Conservation (phyloP, 2,888 invertebrate species). For the Lymantria dispar region DNA sequence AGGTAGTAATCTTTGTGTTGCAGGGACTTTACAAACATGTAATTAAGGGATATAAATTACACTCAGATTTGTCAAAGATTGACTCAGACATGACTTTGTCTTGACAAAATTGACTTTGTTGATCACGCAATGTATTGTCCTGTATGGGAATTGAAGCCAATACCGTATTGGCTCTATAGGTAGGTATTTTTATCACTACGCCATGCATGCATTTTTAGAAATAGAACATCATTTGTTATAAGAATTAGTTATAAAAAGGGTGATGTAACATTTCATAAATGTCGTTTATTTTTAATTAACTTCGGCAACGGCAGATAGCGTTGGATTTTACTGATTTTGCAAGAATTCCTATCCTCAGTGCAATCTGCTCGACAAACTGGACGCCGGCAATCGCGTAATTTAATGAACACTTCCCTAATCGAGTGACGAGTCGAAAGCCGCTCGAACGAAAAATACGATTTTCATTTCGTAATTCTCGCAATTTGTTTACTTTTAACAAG, state of each 20-base stretch:
- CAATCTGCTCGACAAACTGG: constrained; percentile 68
- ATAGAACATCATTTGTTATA: too few relatives aligned
- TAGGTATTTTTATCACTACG: too few relatives aligned
- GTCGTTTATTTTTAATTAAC: constrained; percentile 50
- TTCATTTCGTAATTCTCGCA: constrained; percentile 40
- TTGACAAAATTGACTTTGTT: too few relatives aligned
- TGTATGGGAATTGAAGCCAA: too few relatives aligned
- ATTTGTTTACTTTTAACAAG: constrained; percentile 15
- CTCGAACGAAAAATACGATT: constrained; percentile 55
- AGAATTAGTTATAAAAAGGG: not conserved
- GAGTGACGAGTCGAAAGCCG: constrained; percentile 59
- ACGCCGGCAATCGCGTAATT: constrained; percentile 71
- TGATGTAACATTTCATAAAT: constrained; percentile 13
- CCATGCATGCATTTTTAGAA: too few relatives aligned
- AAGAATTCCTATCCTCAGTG: constrained; percentile 52
- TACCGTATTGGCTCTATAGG: too few relatives aligned
- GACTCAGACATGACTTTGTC: too few relatives aligned
- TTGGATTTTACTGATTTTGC: constrained; percentile 47
- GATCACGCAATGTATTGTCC: too few relatives aligned
- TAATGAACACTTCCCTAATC: constrained; percentile 75
- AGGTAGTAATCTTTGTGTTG: too few relatives aligned
- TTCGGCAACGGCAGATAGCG: constrained; percentile 25
- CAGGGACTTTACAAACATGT: too few relatives aligned
- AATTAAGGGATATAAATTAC: too few relatives aligned
- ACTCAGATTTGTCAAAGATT: too few relatives aligned